These are phyloP conservation scores for Helicoverpa zea DNA, from an alignment of 1,140 invertebrate genomes.

Conservation along the genomic window DNA sequence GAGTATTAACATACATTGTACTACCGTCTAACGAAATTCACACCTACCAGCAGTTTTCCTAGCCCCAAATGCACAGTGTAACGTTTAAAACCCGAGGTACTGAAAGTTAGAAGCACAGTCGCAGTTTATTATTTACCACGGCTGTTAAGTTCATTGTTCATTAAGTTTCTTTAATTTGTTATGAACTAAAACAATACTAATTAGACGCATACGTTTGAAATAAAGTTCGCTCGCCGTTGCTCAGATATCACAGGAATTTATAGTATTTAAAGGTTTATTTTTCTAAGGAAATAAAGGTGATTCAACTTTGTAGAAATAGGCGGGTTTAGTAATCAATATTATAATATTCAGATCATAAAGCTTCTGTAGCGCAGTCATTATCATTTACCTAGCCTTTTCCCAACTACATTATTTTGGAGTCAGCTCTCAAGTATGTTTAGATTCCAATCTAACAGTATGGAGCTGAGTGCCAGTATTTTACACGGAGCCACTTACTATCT, in stretches of 20 bases:
- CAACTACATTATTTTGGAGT: too few relatives aligned
- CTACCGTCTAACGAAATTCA: too few relatives aligned
- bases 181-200: conserved; percentile 47
- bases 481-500: too few relatives aligned
- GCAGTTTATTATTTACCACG: conserved; percentile 64
- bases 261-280: conserved; percentile 1
- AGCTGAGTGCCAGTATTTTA: too few relatives aligned
- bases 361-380: too few relatives aligned
- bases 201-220: conserved; percentile 33
- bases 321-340: too few relatives aligned
- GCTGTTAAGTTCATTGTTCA: conserved; percentile 65
- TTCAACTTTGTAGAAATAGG: not conserved
- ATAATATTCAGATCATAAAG: too few relatives aligned
- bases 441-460: too few relatives aligned
- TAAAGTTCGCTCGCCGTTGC: not conserved
- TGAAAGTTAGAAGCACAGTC: not conserved
- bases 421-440: too few relatives aligned
- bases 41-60: not conserved
- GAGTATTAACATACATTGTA: too few relatives aligned
- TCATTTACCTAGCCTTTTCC: too few relatives aligned
- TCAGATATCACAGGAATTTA: conserved; percentile 16
- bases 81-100: conserved; percentile 20
- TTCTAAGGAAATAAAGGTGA: not conserved
- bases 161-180: conserved; percentile 62
- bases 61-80: not conserved